Evolutionary conservation across 2,888 invertebrate species (phyloP).

Genomic region (Meiosimyza platycephala): DNA sequence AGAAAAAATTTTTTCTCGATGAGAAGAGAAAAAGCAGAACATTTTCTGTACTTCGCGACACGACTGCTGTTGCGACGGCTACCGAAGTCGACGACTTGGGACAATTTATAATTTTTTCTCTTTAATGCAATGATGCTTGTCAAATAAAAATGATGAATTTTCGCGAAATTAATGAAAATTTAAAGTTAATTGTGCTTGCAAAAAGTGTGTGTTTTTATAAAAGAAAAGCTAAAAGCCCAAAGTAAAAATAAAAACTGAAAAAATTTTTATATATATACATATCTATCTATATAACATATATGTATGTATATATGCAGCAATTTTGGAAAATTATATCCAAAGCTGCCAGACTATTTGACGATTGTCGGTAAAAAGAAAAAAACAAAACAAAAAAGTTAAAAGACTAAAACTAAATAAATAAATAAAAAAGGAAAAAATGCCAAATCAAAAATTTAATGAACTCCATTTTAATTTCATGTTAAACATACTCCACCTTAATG

Average conservation of each 20-base stretch:
- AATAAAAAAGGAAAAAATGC: no score
- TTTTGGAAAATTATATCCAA: constrained; percentile 2
- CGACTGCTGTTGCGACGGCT: constrained; percentile 47
- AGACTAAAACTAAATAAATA: no score
- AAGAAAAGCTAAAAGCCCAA: neutral
- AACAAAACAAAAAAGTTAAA: neutral
- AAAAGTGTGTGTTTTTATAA: neutral
- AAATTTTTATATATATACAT: neutral
- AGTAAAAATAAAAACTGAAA: neutral
- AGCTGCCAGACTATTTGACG: constrained; percentile 3
- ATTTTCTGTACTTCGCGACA: constrained; percentile 62
- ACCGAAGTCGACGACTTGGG: constrained; percentile 46
- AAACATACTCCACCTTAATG: neutral
- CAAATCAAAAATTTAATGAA: no score
- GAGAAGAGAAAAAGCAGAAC: constrained; percentile 52
- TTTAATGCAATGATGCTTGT: neutral
- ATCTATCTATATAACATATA: neutral
- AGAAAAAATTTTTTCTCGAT: constrained; percentile 33
- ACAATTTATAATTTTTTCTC: constrained; percentile 39
- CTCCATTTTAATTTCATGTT: no score
- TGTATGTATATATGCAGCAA: no score
- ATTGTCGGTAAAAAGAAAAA: neutral
- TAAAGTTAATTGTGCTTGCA: neutral
- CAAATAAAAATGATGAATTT: constrained; percentile 1
- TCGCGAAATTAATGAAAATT: neutral